Base-by-base conservation (phyloP, 2,797 vertebrate species). In the Labroides dimidiatus region DNA sequence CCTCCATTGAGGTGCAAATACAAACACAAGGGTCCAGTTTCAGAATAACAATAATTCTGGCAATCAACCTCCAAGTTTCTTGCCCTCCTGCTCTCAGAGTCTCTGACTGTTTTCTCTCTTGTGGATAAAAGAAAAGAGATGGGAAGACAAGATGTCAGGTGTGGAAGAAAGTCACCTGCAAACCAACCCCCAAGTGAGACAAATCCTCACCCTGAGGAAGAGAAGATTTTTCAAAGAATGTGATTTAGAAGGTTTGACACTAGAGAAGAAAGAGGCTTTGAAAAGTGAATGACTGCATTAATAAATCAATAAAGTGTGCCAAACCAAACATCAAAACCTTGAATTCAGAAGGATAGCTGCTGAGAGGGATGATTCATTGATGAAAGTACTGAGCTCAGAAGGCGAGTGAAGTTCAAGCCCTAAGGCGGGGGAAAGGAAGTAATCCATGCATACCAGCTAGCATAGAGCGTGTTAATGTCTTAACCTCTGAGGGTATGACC, bases 221-320 rank as follows among this genome's bases (percentile, higher is more conserved):
- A 17, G 52, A 58, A 21, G 12, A 42, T 4, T 19, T 61, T 69
- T 76, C 51, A 20, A 42, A 82, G 48, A 65, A 59, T 56, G 45
- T 47, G 62, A 21, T 66, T 64, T 72, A 57, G 23, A 71, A 56
- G 51, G 63, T 75, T 69, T 77, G 80, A 78, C 68, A 72, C 78
- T 70, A 78, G 49, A 77, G 59, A 78, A 70, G 63, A 73, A 80
- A 77, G 33, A 21, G 57, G 33, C 36, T 56, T 69, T 68, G 59
- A 77, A 83, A 86, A 78, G 72, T 61, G 63, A 87, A 72, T 15
- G 62, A 75, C 27, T 59, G 10, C 69, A 75, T 82, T 69, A 74
- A 81, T 83, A 84, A 75, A 86, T 84, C 74, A 82, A 72, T 74
- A 66, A 66, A 64, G 60, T 54, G 57, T 70, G 76, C 62, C 58